phyloP scores from a whole-genome alignment of 1,140 invertebrate species.

The Drosophila yakuba region DNA sequence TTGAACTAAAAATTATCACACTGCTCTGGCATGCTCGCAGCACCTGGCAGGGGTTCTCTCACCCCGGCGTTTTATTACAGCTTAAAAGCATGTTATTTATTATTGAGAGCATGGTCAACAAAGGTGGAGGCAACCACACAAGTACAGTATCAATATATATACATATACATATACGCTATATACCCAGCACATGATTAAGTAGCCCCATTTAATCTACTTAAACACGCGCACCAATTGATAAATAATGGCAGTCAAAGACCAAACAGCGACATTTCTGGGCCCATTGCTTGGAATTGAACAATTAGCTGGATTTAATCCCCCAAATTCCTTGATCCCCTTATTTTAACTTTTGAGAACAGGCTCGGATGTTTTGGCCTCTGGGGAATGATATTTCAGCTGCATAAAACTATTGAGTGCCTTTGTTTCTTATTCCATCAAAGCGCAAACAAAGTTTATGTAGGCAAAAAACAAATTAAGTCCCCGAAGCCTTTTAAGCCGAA shows the following conservation, averaged over 20 bases:
- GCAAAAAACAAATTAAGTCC: no score
- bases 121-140: conserved; percentile 17
- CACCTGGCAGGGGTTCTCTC: conserved; percentile 1
- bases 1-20: conserved; percentile 62
- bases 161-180: not conserved
- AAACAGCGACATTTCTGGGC: not conserved
- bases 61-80: conserved; percentile 31
- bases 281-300: no score
- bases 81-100: conserved; percentile 71
- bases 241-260: conserved; percentile 31
- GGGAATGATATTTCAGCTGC: no score
- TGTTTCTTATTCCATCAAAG: not conserved
- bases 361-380: not conserved
- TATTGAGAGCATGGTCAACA: conserved; percentile 39
- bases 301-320: no score
- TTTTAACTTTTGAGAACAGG: not conserved
- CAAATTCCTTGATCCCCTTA: not conserved
- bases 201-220: conserved; percentile 65
- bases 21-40: not conserved
- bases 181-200: conserved; percentile 45
- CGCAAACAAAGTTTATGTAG: not conserved
- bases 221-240: conserved; percentile 65
- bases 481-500: no score
- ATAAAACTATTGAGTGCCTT: not conserved
- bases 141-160: conserved; percentile 10